Evolutionary conservation across 1,140 invertebrate species (phyloP).

Genomic region (Apis florea): DNA sequence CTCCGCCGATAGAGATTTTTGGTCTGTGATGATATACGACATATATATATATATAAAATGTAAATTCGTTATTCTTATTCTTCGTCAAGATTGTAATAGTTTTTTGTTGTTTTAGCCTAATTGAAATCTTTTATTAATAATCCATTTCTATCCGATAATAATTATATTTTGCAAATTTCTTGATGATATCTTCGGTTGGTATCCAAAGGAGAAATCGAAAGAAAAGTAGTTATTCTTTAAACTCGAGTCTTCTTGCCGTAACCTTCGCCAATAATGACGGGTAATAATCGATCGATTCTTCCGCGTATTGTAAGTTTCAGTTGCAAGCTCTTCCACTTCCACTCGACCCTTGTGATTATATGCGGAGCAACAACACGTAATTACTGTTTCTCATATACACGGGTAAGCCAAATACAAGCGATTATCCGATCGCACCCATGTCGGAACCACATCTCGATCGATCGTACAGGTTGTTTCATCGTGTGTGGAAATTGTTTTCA

Average conservation of each 20-base stretch:
- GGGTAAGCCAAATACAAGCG: slow-evolving; percentile 35
- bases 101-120: too few relatives aligned
- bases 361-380: slow-evolving; percentile 28
- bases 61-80: too few relatives aligned
- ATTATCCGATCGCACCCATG: slow-evolving; percentile 41
- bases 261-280: slow-evolving; percentile 14
- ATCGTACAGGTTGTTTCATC: slow-evolving; percentile 25
- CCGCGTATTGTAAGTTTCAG: slow-evolving; percentile 24
- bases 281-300: slow-evolving; percentile 31
- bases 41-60: too few relatives aligned
- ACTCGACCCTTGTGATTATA: slow-evolving; percentile 34
- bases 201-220: not conserved
- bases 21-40: not conserved
- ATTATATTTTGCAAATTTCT: too few relatives aligned
- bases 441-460: slow-evolving; percentile 35
- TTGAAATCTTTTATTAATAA: too few relatives aligned
- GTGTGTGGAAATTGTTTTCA: too few relatives aligned
- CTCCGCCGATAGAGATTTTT: slow-evolving; percentile 6
- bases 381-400: slow-evolving; percentile 35
- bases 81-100: too few relatives aligned
- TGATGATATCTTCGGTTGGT: too few relatives aligned
- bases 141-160: too few relatives aligned
- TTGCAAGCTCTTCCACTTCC: not conserved
- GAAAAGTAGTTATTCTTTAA: too few relatives aligned
- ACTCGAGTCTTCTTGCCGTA: not conserved